phyloP scores from a whole-genome alignment of 2,797 vertebrate genomes.

The Triplophysa yarkandensis region DNA sequence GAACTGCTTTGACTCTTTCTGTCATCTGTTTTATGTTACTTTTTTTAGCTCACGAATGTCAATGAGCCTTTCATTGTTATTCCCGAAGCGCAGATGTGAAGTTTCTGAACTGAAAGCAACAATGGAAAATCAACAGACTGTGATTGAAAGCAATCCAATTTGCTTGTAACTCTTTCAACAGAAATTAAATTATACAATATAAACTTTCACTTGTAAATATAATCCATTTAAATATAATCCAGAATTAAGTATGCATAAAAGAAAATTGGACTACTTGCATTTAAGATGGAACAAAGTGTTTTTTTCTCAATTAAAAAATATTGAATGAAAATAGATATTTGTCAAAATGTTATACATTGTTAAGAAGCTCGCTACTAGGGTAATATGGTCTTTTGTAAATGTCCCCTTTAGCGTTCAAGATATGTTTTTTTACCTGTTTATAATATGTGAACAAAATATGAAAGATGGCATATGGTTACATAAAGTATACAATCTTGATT shows the following conservation, averaged over 20 bases:
- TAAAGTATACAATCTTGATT: neutral
- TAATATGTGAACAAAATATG: neutral
- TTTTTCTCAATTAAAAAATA: neutral
- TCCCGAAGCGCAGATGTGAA: neutral
- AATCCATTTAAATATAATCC: neutral
- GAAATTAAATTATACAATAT: neutral
- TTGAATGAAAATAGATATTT: neutral
- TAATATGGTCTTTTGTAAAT: neutral
- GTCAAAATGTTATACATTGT: neutral
- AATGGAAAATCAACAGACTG: neutral
- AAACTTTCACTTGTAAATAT: neutral
- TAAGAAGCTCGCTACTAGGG: neutral
- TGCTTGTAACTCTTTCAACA: neutral
- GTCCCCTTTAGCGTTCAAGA: neutral
- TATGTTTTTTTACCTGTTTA: neutral
- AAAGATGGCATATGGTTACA: neutral
- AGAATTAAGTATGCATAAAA: neutral
- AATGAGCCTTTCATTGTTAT: neutral
- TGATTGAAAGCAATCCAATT: neutral
- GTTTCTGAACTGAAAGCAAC: neutral
- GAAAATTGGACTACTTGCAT: neutral
- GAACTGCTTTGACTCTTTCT: conserved; percentile 21
- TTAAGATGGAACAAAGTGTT: neutral
- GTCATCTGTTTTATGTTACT: neutral
- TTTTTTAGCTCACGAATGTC: neutral